Percentiles rank a stretch among this genome's conserved stretches.
These are phyloP conservation scores for Eupithecia centaureata DNA, from an alignment of 2,888 invertebrate species.

Conservation along the genomic window DNA sequence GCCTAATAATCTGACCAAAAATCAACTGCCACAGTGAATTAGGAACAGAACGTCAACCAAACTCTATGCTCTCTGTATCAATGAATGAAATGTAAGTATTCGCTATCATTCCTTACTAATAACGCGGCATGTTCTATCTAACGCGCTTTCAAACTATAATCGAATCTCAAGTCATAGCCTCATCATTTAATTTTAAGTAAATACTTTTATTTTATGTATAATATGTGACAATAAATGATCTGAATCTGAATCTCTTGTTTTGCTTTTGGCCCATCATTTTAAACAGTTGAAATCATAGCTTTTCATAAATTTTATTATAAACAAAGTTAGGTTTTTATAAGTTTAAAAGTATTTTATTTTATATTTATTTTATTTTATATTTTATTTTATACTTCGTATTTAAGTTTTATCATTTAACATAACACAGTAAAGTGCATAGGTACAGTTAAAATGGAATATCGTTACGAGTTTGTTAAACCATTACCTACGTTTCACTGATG, in stretches of 20 bases:
- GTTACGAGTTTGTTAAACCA: not conserved
- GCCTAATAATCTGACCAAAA: constrained; percentile 29
- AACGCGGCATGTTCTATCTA: not conserved
- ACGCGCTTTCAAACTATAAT: not conserved
- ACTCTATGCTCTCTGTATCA: not conserved
- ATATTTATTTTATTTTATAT: too few species aligned
- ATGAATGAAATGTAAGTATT: not conserved
- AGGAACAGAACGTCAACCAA: constrained; percentile 31
- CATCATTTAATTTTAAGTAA: too few species aligned
- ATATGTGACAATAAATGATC: too few species aligned
- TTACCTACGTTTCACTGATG: not conserved
- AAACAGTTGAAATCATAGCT: not conserved
- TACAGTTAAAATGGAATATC: too few species aligned
- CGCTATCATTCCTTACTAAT: not conserved
- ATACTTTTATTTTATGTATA: too few species aligned
- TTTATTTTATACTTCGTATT: not conserved
- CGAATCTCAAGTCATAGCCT: too few species aligned
- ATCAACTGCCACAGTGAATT: constrained; percentile 42
- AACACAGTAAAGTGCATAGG: too few species aligned
- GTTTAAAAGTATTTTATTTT: too few species aligned
- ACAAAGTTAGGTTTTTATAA: too few species aligned
- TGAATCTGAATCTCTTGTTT: too few species aligned
- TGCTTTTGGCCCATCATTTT: not conserved
- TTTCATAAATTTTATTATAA: not conserved
- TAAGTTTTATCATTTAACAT: not conserved